Conservation (phyloP, 35 echinoderm and acorn worm genomes). For the Holothuria glaberrima region DNA sequence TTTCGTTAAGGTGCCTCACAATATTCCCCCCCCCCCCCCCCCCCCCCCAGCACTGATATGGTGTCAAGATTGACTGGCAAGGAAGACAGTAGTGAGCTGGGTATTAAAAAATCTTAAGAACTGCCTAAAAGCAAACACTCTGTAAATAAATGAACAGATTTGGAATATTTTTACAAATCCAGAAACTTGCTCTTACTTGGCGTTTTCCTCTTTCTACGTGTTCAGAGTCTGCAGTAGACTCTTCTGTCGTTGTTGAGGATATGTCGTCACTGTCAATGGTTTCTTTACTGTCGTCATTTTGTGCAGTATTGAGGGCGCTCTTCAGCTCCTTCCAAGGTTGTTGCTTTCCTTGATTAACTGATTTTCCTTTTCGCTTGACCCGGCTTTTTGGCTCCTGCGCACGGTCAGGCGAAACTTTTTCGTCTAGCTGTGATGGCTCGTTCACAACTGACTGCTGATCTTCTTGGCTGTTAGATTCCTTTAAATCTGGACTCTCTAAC, state of each 20-base stretch:
- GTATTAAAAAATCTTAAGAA: too few species aligned
- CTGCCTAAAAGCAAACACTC: too few species aligned
- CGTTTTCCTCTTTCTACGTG: conserved; percentile 80
- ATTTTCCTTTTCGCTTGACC: conserved; percentile 39
- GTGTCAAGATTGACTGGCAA: too few species aligned
- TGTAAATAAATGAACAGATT: too few species aligned
- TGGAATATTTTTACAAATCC: not conserved
- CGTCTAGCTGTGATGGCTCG: conserved; percentile 22
- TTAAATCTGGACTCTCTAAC: conserved; percentile 8
- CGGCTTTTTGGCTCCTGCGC: conserved; percentile 38
- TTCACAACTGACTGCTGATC: not conserved
- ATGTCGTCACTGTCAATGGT: conserved; percentile 70
- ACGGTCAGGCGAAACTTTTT: not conserved
- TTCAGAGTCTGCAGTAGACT: conserved; percentile 90
- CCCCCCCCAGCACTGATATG: too few species aligned
- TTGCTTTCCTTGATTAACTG: conserved; percentile 27
- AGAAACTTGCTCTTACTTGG: conserved; percentile 64
- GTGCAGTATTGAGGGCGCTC: conserved; percentile 54
- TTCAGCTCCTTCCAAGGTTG: conserved; percentile 61
- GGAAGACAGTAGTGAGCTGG: too few species aligned
- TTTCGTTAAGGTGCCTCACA: too few species aligned
- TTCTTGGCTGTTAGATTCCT: not conserved
- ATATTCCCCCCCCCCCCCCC: too few species aligned
- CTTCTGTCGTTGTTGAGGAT: conserved; percentile 93
- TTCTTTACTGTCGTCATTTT: conserved; percentile 33